phyloP scores from a whole-genome alignment of 2,113 vertebrate species.

The Felis catus region DNA sequence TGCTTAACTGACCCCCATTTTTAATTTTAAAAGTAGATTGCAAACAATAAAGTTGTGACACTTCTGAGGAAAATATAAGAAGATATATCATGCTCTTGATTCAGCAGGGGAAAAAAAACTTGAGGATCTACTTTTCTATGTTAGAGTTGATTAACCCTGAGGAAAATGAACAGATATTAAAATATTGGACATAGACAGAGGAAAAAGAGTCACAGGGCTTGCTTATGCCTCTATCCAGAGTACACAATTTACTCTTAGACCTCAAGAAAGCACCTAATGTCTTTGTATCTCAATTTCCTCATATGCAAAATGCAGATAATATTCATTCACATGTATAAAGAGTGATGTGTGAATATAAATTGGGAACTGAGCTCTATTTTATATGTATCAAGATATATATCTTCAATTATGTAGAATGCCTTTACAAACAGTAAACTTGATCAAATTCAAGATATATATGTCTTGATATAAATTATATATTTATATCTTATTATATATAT shows the following conservation, averaged over 20 bases:
- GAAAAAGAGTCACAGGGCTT: neutral
- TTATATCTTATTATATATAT: neutral
- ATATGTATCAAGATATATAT: neutral
- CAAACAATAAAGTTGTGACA: conserved; percentile 4
- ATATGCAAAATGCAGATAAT: conserved; percentile 13
- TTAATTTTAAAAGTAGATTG: conserved; percentile 32
- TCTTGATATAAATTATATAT: neutral
- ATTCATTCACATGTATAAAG: neutral
- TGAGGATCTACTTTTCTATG: neutral
- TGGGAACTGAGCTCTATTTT: neutral
- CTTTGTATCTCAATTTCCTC: neutral
- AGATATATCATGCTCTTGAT: conserved; percentile 4
- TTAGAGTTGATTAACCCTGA: neutral
- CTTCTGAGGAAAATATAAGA: neutral
- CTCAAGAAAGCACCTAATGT: neutral
- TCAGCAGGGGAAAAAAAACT: neutral
- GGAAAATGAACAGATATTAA: conserved; percentile 5
- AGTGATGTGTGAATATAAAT: neutral
- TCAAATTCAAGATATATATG: neutral
- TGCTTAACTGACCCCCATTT: neutral
- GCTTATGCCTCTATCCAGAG: neutral
- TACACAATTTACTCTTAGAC: neutral
- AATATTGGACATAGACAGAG: neutral
- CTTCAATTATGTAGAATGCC: neutral
- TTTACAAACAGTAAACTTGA: neutral